These are phyloP conservation scores for Chelon labrosus DNA, from an alignment of 2,797 vertebrate genomes.

Conservation along the genomic window DNA sequence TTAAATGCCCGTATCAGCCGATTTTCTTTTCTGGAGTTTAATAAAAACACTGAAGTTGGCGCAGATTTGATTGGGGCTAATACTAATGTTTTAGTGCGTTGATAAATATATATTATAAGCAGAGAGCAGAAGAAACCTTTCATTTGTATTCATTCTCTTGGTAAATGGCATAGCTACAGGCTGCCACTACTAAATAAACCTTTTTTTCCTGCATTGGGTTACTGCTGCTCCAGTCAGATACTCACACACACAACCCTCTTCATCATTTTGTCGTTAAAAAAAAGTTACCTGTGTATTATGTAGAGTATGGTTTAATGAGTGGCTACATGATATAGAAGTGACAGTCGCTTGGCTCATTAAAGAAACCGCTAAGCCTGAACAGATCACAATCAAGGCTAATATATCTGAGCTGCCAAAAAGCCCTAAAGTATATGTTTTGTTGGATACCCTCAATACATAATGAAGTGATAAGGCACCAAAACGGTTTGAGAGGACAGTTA, in stretches of 20 bases:
- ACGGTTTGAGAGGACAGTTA: not conserved
- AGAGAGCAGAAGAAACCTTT: not conserved
- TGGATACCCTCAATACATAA: not conserved
- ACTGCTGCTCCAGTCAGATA: not conserved
- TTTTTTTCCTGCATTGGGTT: not conserved
- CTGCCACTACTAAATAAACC: not conserved
- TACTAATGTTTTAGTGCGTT: not conserved
- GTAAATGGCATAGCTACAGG: not conserved
- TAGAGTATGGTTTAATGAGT: not conserved
- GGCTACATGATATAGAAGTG: not conserved
- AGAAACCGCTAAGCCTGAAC: not conserved
- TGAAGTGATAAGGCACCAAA: not conserved
- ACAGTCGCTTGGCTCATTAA: not conserved
- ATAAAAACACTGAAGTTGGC: not conserved
- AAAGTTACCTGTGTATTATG: not conserved
- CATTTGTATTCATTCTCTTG: not conserved
- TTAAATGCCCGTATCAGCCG: constrained; percentile 7
- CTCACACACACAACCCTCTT: not conserved
- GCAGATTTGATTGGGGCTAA: not conserved
- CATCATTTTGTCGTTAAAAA: not conserved
- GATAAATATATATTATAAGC: not conserved
- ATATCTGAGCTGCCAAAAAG: not conserved
- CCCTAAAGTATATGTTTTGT: not conserved
- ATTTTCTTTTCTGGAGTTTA: not conserved
- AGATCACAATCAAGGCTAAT: not conserved